These are phyloP conservation scores for Pissodes strobi DNA, from an alignment of 1,140 invertebrate species.

Conservation along the genomic window DNA sequence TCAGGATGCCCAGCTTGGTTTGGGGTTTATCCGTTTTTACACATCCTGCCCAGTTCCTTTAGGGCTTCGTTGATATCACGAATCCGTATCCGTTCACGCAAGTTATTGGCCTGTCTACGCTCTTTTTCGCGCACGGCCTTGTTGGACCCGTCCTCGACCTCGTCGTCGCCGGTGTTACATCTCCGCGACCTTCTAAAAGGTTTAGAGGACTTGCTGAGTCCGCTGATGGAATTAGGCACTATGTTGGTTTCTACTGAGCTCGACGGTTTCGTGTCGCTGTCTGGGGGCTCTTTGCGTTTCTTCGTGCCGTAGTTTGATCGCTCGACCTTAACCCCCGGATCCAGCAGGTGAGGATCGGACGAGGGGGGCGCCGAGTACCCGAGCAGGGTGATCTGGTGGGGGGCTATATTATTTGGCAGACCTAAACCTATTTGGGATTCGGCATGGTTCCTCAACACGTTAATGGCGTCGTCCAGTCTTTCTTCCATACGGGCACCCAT, in stretches of 20 bases:
- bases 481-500: slow-evolving; percentile 88
- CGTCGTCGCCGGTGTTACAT: slow-evolving; percentile 70
- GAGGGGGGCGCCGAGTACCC: too few relatives aligned
- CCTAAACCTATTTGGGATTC: slow-evolving; percentile 63
- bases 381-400: slow-evolving; percentile 50
- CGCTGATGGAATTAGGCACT: slow-evolving; percentile 60
- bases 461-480: slow-evolving; percentile 96
- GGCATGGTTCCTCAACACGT: too few relatives aligned
- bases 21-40: slow-evolving; percentile 93
- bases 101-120: slow-evolving; percentile 96
- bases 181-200: slow-evolving; percentile 73
- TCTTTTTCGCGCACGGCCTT: slow-evolving; percentile 96
- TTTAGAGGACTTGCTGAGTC: slow-evolving; percentile 66
- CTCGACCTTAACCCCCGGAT: slow-evolving; percentile 58
- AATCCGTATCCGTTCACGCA: slow-evolving; percentile 96
- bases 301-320: slow-evolving; percentile 62
- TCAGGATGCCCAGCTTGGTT: too few relatives aligned
- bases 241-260: slow-evolving; percentile 61
- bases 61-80: too few relatives aligned
- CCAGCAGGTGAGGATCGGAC: too few relatives aligned
- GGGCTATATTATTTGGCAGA: slow-evolving; percentile 48
- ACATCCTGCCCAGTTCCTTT: too few relatives aligned
- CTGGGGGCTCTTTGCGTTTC: slow-evolving; percentile 84
- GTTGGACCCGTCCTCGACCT: too few relatives aligned
- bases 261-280: slow-evolving; percentile 76